A percentile compares a stretch with the other conserved stretches of the same genome.
Conservation (phyloP, 2,888 invertebrate genomes). For the Thereva nobilitata region DNA sequence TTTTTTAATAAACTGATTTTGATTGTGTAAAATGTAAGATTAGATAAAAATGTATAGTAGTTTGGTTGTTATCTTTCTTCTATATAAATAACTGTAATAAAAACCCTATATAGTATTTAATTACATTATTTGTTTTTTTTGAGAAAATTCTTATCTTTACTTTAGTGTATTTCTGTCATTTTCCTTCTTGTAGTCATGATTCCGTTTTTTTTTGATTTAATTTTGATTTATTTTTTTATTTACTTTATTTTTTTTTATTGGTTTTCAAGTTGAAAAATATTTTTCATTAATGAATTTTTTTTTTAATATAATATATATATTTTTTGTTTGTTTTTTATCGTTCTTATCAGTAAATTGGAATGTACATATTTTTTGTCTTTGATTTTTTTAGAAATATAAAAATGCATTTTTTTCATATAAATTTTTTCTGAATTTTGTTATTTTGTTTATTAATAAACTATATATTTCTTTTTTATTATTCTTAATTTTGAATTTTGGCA, state of each 20-base stretch:
- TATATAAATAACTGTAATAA: not conserved
- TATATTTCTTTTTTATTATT: conserved; percentile 2
- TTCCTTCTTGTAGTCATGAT: not conserved
- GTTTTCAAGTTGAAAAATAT: too few relatives aligned
- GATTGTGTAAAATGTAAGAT: conserved; percentile 24
- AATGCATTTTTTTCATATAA: conserved; percentile 18
- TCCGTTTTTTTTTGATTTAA: not conserved
- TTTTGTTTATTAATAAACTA: conserved; percentile 1
- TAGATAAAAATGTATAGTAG: conserved; percentile 3
- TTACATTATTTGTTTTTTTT: not conserved
- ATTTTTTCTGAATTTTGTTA: conserved; percentile 3
- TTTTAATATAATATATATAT: conserved; percentile 19
- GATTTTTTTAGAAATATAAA: conserved; percentile 30
- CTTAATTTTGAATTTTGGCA: conserved; percentile 41
- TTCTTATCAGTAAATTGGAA: conserved; percentile 9
- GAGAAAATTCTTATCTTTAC: too few relatives aligned
- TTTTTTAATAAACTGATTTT: not conserved
- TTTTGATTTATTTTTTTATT: too few relatives aligned
- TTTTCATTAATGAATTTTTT: too few relatives aligned
- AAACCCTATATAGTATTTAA: not conserved
- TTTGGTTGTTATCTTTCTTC: conserved; percentile 1
- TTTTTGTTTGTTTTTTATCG: conserved; percentile 16
- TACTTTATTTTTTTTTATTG: too few relatives aligned
- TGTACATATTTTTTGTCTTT: conserved; percentile 22
- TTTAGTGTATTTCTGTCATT: too few relatives aligned